Evolutionary conservation across 2,113 vertebrate species (phyloP).

Genomic region (Lamprologus lemairii): DNA sequence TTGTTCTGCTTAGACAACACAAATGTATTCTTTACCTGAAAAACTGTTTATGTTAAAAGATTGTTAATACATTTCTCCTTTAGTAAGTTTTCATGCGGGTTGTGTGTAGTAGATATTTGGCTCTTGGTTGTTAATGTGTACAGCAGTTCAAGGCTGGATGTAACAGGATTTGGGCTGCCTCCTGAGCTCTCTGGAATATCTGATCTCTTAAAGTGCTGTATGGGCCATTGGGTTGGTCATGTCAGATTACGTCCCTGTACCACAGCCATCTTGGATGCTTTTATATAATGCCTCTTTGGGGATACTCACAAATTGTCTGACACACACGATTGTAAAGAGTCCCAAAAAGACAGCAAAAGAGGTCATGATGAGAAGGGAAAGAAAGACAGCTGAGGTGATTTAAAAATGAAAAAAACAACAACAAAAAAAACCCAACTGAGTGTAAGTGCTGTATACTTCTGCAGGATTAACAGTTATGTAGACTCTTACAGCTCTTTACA

Average conservation of each 20-base stretch:
- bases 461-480: not conserved
- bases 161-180: not conserved
- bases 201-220: not conserved
- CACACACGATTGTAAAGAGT: not conserved
- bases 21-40: not conserved
- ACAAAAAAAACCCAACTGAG: rapidly evolving
- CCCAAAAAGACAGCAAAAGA: not conserved
- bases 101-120: not conserved
- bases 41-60: not conserved
- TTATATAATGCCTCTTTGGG: slow-evolving; percentile 53
- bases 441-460: not conserved
- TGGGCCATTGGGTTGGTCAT: not conserved
- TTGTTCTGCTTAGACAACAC: not conserved
- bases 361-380: not conserved
- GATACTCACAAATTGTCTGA: not conserved
- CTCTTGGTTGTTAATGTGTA: not conserved
- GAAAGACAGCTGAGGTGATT: not conserved
- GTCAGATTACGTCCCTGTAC: slow-evolving; percentile 7
- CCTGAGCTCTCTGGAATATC: not conserved
- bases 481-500: not conserved
- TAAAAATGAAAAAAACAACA: not conserved
- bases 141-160: not conserved
- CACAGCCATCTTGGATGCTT: slow-evolving; percentile 2
- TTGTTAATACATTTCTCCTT: not conserved
- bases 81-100: not conserved